Base-by-base conservation (phyloP, 2,888 invertebrate species). In the Drosophila trichaetosa region DNA sequence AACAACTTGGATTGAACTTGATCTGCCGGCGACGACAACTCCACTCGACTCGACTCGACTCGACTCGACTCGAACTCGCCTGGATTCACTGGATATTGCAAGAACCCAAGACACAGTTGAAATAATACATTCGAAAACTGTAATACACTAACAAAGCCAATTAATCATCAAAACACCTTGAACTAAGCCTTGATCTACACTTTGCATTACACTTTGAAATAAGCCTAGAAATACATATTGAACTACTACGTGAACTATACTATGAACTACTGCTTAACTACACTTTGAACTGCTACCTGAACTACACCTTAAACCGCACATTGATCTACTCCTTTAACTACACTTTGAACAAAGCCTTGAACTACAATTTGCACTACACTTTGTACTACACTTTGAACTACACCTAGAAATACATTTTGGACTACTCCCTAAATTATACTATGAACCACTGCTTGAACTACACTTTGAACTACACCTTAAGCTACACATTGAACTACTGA, bases 31-130 rank as follows among this genome's bases (percentile, higher is more conserved):
- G 53, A 66, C 73, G 5, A 71, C 63, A 71, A 57, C 57, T 42
- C 18, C 52, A 54, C 33, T 33, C 18, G 68, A 36, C 57, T 51
- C 18, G 53, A 54, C 33, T 33, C 18, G 68, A 36, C 57, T 51
- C 18, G 53, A 54, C 31, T 31, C 18, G 57, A 36, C 33, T 64
- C 54, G 53, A 54, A 68, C 69, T 77, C 46, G 16, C 8, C 71
- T 11, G 33, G 69, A 78, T 82, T 77, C 74, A 59, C 53, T 78
- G 81, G 51, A 81, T 71, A 74, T 58, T 54, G 65, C 21, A 46
- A 38, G 53, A 31, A 36, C 63, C 64, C 51, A 57, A 54, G 42
- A 42, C 24, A 51, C 34, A 54, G 10, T 27, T 31, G 29, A 40
- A 57, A 46, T 18, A 57, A 36, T 24, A 51, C n/a, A 18, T 51